phyloP scores from a whole-genome alignment of 2,888 invertebrate genomes.

The Aphrophora alni region DNA sequence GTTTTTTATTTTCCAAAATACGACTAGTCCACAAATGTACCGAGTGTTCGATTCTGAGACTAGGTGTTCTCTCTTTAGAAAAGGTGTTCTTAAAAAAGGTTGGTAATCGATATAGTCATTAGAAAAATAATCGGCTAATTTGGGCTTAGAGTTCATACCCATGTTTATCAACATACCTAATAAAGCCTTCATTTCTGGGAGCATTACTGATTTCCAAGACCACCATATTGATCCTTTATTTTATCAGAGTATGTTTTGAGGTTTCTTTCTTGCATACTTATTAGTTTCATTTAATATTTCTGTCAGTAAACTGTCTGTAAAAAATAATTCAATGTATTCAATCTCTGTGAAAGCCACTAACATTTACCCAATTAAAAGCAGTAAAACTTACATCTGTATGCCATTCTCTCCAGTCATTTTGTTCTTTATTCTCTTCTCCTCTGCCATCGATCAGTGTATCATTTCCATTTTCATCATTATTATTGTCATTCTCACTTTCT shows the following conservation, averaged over 20 bases:
- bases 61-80: slow-evolving; percentile 20
- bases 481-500: no score
- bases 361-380: not conserved
- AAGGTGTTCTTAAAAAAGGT: slow-evolving; percentile 17
- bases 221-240: not conserved
- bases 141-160: not conserved
- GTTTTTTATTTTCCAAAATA: slow-evolving; percentile 12
- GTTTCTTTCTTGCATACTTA: not conserved
- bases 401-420: slow-evolving; percentile 13
- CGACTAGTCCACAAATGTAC: slow-evolving; percentile 12
- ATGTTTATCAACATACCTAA: not conserved
- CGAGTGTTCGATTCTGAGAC: slow-evolving; percentile 15
- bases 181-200: slow-evolving; percentile 2
- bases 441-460: no score
- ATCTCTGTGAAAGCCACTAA: not conserved
- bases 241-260: not conserved
- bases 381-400: no score
- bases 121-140: slow-evolving; percentile 6
- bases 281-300: no score
- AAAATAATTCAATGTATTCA: no score
- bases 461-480: no score
- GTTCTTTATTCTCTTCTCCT: no score
- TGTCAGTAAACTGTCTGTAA: no score
- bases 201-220: slow-evolving; percentile 11
- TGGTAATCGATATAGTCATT: slow-evolving; percentile 9